These are phyloP conservation scores for Triplophysa rosa DNA, from an alignment of 2,113 vertebrate species.

Conservation along the genomic window DNA sequence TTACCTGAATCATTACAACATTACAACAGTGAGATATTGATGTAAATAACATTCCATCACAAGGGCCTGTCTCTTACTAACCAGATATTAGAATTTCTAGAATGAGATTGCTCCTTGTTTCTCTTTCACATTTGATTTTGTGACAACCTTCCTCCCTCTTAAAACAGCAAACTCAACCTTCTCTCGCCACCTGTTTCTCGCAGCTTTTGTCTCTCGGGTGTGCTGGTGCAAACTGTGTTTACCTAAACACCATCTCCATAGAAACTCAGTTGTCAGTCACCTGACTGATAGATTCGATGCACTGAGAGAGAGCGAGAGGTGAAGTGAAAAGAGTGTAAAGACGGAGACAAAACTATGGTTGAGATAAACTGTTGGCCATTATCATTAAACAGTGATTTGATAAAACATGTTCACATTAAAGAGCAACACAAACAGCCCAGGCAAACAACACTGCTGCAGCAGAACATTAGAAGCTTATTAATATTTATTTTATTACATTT, in stretches of 20 bases:
- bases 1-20: slow-evolving; percentile 7
- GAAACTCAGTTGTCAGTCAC: slow-evolving; percentile 48
- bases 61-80: background rate
- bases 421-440: no score
- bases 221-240: slow-evolving; percentile 39
- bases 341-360: background rate
- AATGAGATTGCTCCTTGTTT: no score
- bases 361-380: background rate
- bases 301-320: background rate
- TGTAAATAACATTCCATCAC: slow-evolving; percentile 9
- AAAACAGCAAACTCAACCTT: background rate
- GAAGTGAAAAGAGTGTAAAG: background rate
- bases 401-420: background rate
- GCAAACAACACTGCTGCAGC: background rate
- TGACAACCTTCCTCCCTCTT: background rate
- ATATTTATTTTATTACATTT: no score
- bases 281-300: slow-evolving; percentile 16
- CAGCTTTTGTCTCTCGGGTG: slow-evolving; percentile 18
- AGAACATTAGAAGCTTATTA: no score
- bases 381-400: slow-evolving; percentile 12
- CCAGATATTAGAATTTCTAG: background rate
- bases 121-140: background rate
- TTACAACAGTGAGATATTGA: background rate
- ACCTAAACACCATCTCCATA: slow-evolving; percentile 46
- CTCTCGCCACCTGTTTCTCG: background rate